phyloP scores from a whole-genome alignment of 2,888 invertebrate species.

The Bombylius major region DNA sequence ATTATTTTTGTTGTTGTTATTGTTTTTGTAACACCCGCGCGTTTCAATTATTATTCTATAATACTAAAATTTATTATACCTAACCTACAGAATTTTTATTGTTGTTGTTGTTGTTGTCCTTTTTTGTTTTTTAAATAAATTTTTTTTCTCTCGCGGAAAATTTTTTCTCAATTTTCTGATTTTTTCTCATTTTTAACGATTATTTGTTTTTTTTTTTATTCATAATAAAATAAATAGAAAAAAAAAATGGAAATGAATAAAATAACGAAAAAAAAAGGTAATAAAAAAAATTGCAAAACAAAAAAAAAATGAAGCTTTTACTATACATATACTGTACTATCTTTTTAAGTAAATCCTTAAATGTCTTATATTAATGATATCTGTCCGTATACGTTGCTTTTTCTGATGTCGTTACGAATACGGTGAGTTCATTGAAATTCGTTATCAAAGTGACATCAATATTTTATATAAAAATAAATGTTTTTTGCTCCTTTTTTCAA shows the following conservation, averaged over 20 bases:
- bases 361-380: constrained; percentile 5
- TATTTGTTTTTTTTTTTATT: too few relatives aligned
- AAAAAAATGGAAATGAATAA: background rate
- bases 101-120: too few relatives aligned
- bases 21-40: too few relatives aligned
- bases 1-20: too few relatives aligned
- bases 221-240: background rate
- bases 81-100: too few relatives aligned
- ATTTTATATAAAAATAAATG: background rate
- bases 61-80: too few relatives aligned
- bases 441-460: constrained; percentile 9
- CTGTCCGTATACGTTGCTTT: constrained; percentile 3
- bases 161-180: background rate
- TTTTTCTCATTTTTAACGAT: constrained; percentile 3
- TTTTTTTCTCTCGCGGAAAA: background rate
- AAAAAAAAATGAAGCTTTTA: constrained; percentile 2
- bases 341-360: constrained; percentile 3
- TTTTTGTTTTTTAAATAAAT: too few relatives aligned
- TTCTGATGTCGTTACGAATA: background rate
- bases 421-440: constrained; percentile 8
- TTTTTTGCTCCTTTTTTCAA: background rate
- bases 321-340: background rate
- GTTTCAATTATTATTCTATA: too few relatives aligned
- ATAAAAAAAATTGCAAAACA: constrained; percentile 1
- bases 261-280: background rate